Base-by-base conservation (phyloP, 1,140 invertebrate genomes). In the Onthophagus taurus region DNA sequence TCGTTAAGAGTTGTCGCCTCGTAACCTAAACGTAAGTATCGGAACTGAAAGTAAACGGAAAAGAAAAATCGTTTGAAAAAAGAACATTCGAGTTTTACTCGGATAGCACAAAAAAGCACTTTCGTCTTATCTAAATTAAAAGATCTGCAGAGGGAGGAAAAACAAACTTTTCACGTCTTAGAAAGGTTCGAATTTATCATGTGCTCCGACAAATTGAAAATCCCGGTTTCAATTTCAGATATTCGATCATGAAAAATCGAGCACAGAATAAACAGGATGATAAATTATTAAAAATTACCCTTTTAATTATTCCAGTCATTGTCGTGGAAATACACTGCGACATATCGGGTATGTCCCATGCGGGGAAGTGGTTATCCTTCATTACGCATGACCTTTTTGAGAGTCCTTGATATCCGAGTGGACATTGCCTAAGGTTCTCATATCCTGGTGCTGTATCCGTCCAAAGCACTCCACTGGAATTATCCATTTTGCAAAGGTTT, bases 311-410 rank as follows among this genome's bases (percentile, higher is more conserved):
- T 39, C 70, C 63, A 20, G 72, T 60, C 9, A 86, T 60, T 2
- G 76, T 72, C 50, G 81, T 72, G 8, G 77, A 74, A 1, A 83
- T 65, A 51, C 84, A 88, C 5, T 68, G 65, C 1, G 81, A 83
- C 55, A 85, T 86, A 58, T 87, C 81, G 2, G 83, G 80, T 14
- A 72, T 61, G 31, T 75, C 70, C 84, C 85, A 88, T 44, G 76
- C 74, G 1, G 81, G 74, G 21, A 74, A 76, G 9, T 67, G 68
- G 1, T 68, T 64, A 51, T 76, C 73, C 12, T 66, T 69, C 53
- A 78, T 70, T 16, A 69, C 67, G 49, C 78, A 80, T 5, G 69
- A 61, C 29, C 78, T 65, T 2, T 65, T 61, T 2, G 72, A 71
- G 30, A 64, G 63, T 3, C 67, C 70, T 68, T 66, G 46, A 55